Evolutionary conservation across 2,113 vertebrate genomes (phyloP).

Genomic region (Pomatorhinus ruficollis): DNA sequence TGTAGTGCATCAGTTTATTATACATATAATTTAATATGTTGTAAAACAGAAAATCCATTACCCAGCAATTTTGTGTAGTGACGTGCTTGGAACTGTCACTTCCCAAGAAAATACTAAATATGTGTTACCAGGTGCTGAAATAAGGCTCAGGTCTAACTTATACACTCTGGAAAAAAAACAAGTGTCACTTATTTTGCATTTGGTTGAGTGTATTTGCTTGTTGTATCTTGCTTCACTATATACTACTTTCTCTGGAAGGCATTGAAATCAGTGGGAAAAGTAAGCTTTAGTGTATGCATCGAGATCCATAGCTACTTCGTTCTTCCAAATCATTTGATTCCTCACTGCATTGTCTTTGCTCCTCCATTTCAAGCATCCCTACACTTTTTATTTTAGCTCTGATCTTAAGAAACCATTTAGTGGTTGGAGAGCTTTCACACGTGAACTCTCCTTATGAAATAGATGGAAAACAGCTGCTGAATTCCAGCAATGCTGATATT

Average conservation of each 20-base stretch:
- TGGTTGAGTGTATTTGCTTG: neutral
- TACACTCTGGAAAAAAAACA: too few relatives aligned
- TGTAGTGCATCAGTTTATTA: neutral
- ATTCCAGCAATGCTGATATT: neutral
- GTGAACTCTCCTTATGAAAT: neutral
- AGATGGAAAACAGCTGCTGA: neutral
- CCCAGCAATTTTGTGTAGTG: neutral
- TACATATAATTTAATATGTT: neutral
- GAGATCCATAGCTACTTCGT: neutral
- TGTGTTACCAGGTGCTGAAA: neutral
- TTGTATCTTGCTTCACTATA: neutral
- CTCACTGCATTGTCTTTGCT: neutral
- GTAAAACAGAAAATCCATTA: neutral
- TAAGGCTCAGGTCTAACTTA: neutral
- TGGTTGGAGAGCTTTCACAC: neutral
- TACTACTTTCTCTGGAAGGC: neutral
- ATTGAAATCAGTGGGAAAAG: neutral
- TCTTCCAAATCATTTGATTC: neutral
- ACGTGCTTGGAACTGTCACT: neutral
- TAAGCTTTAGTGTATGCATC: neutral
- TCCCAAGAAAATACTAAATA: neutral
- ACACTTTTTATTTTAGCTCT: neutral
- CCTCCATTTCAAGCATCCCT: neutral
- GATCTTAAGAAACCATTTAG: neutral
- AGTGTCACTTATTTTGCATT: neutral